A percentile compares a stretch with the other conserved stretches of the same genome.
phyloP scores from a whole-genome alignment of 2,797 vertebrate genomes.

The Basileuterus tristriatus region DNA sequence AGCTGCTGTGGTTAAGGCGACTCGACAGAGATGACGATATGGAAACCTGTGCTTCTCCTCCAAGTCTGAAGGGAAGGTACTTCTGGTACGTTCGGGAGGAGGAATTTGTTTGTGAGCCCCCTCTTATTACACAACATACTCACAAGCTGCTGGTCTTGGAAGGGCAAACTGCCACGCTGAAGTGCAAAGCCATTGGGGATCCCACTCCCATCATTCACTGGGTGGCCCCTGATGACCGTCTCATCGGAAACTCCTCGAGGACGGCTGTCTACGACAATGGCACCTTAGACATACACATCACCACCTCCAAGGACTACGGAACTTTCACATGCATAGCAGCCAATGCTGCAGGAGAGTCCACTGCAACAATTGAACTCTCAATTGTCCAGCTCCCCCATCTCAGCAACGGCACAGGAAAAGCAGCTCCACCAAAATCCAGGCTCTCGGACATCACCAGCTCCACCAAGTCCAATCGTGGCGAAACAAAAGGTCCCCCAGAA shows the following conservation, averaged over 20 bases:
- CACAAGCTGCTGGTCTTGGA: conserved; percentile 93
- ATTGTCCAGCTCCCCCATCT: conserved; percentile 97
- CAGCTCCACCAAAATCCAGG: conserved; percentile 88
- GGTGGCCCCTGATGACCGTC: conserved; percentile 92
- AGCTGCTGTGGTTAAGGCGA: conserved; percentile 92
- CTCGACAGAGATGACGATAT: conserved; percentile 93
- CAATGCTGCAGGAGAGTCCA: conserved; percentile 96
- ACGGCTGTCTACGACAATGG: conserved; percentile 92
- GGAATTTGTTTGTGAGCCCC: conserved; percentile 95
- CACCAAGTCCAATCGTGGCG: conserved; percentile 89
- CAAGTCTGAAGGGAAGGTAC: conserved; percentile 91
- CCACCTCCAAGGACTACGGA: conserved; percentile 94
- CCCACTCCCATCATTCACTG: conserved; percentile 94
- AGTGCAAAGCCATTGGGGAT: conserved; percentile 96
- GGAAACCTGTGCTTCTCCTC: conserved; percentile 96
- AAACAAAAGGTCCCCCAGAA: conserved; percentile 87
- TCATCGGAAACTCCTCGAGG: conserved; percentile 93
- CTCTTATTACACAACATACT: conserved; percentile 95
- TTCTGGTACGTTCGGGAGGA: conserved; percentile 96
- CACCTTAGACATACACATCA: conserved; percentile 92
- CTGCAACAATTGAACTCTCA: conserved; percentile 90
- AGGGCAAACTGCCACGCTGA: conserved; percentile 92
- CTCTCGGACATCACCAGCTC: conserved; percentile 98
- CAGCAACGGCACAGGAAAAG: conserved; percentile 88
- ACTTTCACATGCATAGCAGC: conserved; percentile 97